These are phyloP conservation scores for Hirundichthys speculiger DNA, from an alignment of 2,113 vertebrate species.

Conservation along the genomic window DNA sequence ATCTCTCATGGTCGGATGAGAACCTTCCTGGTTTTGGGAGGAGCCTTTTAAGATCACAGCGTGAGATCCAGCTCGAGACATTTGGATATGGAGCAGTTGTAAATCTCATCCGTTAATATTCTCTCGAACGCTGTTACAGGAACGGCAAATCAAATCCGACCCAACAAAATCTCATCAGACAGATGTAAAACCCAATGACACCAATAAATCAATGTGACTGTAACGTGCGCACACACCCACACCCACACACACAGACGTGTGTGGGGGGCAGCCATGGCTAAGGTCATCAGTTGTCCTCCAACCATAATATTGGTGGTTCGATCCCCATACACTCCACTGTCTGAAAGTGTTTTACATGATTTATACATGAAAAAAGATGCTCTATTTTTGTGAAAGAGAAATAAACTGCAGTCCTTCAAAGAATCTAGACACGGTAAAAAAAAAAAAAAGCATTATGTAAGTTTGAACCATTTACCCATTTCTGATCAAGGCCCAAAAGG, in stretches of 20 bases:
- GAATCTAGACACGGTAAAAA: too few species aligned
- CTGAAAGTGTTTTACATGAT: too few species aligned
- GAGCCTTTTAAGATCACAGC: conserved; percentile 59
- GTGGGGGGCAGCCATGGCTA: too few species aligned
- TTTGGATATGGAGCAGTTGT: conserved; percentile 49
- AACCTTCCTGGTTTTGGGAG: conserved; percentile 50
- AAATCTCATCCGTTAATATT: conserved; percentile 57
- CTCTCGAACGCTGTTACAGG: conserved; percentile 38
- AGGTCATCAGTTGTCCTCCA: too few species aligned
- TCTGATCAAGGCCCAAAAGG: conserved; percentile 42
- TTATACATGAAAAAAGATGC: too few species aligned
- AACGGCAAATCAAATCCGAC: conserved; percentile 54
- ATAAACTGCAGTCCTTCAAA: too few species aligned
- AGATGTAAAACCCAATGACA: conserved; percentile 55
- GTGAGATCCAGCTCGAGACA: conserved; percentile 58
- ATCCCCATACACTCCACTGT: too few species aligned
- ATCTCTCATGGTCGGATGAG: conserved; percentile 56
- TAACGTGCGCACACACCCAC: conserved; percentile 10
- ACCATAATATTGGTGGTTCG: too few species aligned
- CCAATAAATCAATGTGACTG: conserved; percentile 42
- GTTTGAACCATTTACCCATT: background rate
- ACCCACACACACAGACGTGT: background rate
- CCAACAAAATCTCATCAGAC: conserved; percentile 56
- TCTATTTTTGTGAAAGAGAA: too few species aligned
- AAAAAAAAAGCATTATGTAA: too few species aligned